phyloP scores from a whole-genome alignment of 1,140 invertebrate species.

The Nephotettix cincticeps region DNA sequence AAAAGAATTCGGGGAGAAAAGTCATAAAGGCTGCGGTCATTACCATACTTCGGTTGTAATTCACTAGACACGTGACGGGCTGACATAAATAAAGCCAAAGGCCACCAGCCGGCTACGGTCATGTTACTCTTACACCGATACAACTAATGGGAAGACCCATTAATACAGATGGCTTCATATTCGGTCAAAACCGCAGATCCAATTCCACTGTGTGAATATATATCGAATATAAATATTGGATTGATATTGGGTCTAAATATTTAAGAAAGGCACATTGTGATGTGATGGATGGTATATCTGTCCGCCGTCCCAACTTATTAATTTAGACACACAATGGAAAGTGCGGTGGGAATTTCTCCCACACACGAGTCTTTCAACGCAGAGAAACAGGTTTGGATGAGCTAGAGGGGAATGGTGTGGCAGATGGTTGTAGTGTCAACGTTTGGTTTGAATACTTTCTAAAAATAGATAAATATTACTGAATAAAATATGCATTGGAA shows the following conservation, averaged over 20 bases:
- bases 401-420: no score
- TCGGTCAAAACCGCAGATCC: neutral
- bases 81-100: neutral
- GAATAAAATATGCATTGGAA: no score
- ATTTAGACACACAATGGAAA: no score
- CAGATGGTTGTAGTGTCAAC: no score
- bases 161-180: conserved; percentile 10
- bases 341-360: no score
- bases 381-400: no score
- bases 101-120: no score
- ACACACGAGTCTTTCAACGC: no score
- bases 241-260: conserved; percentile 10
- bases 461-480: no score
- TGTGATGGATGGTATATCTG: neutral
- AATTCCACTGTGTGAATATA: neutral
- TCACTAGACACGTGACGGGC: neutral
- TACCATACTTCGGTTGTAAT: neutral
- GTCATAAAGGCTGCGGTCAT: neutral
- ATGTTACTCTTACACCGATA: no score
- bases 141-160: neutral
- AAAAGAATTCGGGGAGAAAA: neutral
- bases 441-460: no score
- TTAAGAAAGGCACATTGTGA: neutral
- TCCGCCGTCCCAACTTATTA: neutral
- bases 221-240: conserved; percentile 17